Conservation (phyloP, 2,888 invertebrate genomes). For the Meandrusa payeni region DNA sequence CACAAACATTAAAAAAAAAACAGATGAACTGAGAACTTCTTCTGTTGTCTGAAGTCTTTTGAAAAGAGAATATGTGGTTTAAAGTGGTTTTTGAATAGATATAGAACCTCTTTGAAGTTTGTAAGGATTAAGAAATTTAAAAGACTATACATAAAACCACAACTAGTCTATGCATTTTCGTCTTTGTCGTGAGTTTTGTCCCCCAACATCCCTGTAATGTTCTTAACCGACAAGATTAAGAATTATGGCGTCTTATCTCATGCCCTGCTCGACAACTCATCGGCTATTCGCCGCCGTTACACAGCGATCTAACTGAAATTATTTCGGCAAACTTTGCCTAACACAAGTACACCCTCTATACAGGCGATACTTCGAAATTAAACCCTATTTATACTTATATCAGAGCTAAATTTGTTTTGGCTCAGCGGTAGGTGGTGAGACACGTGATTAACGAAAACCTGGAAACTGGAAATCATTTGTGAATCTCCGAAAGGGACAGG, state of each 20-base stretch:
- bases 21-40: no score
- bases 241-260: conserved; percentile 72
- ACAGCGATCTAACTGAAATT: conserved; percentile 70
- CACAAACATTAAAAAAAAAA: no score
- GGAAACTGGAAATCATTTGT: conserved; percentile 77
- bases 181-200: not conserved
- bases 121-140: no score
- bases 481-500: conserved; percentile 72
- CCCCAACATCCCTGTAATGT: conserved; percentile 8
- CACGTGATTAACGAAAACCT: conserved; percentile 74
- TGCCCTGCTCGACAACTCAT: conserved; percentile 63
- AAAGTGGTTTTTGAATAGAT: no score
- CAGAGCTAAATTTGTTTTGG: conserved; percentile 39
- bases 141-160: no score
- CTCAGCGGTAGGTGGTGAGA: conserved; percentile 42
- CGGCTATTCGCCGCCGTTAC: conserved; percentile 62
- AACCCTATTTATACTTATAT: conserved; percentile 35
- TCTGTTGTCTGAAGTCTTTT: no score
- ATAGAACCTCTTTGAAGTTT: no score
- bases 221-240: conserved; percentile 50
- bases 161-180: no score
- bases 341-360: conserved; percentile 33
- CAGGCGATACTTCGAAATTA: conserved; percentile 33
- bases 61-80: no score
- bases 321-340: conserved; percentile 71